phyloP scores from a whole-genome alignment of 2,888 invertebrate genomes.

The Euspilapteryx auroguttella region DNA sequence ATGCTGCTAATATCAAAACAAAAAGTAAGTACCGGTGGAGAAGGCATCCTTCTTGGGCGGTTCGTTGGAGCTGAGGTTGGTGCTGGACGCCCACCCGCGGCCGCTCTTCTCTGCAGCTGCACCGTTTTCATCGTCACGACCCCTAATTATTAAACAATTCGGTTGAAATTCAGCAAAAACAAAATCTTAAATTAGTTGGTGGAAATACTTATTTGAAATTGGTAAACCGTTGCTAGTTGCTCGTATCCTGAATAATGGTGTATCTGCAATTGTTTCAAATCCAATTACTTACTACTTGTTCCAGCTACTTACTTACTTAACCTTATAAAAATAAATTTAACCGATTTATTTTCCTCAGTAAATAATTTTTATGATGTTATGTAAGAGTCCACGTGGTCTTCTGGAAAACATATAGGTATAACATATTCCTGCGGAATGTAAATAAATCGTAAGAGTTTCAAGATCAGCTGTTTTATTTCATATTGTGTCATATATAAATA shows the following conservation, averaged over 20 bases:
- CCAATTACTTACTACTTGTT: background rate
- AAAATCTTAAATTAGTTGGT: background rate
- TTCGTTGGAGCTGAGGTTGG: constrained; percentile 62
- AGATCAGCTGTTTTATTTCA: too few species aligned
- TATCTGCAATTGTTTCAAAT: background rate
- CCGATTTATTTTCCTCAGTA: too few species aligned
- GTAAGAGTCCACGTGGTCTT: too few species aligned
- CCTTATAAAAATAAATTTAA: too few species aligned
- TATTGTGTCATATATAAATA: too few species aligned
- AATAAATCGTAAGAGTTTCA: too few species aligned
- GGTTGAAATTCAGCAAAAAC: background rate
- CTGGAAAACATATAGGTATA: too few species aligned
- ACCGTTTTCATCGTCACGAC: constrained; percentile 50
- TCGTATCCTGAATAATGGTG: background rate
- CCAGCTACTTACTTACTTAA: background rate
- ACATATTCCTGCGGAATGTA: too few species aligned
- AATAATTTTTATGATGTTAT: too few species aligned
- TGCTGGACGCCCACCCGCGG: constrained; percentile 77
- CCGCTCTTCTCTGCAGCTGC: constrained; percentile 47
- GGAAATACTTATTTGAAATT: background rate
- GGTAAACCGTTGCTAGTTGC: too few species aligned
- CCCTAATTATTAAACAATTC: constrained; percentile 15
- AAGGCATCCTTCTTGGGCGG: constrained; percentile 44
- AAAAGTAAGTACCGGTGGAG: constrained; percentile 44
- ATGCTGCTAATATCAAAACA: too few species aligned